Evolutionary conservation across 2,888 invertebrate species (phyloP).

Genomic region (Alsophila aescularia): DNA sequence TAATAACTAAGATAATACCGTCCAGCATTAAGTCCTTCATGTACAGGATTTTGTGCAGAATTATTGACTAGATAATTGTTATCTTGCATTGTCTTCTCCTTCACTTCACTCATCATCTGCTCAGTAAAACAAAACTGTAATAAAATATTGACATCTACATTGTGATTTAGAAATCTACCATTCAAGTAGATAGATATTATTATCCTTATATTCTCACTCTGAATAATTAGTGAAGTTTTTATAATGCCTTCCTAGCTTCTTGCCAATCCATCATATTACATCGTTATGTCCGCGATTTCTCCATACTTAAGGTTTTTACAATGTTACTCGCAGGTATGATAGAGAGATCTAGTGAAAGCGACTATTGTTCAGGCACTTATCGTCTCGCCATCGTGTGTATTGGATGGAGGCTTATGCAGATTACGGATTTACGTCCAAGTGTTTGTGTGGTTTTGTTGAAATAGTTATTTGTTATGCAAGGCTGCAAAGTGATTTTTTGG

Average conservation of each 20-base stretch:
- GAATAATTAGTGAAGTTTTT: not conserved
- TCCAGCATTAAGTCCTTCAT: no score
- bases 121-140: no score
- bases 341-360: conserved; percentile 43
- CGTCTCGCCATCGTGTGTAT: conserved; percentile 38
- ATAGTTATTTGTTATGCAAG: not conserved
- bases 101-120: no score
- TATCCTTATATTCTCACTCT: not conserved
- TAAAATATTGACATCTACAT: no score
- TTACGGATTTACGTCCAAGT: conserved; percentile 10
- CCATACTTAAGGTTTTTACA: conserved; percentile 38
- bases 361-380: conserved; percentile 48
- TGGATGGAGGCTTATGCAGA: conserved; percentile 29
- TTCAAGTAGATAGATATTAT: no score
- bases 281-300: conserved; percentile 50
- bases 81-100: no score
- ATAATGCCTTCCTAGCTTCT: conserved; percentile 13
- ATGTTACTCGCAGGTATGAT: conserved; percentile 14
- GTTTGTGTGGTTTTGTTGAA: not conserved
- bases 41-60: no score
- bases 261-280: conserved; percentile 13
- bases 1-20: no score
- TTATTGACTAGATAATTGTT: no score
- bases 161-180: no score
- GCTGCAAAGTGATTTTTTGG: not conserved